Evolutionary conservation across 2,113 vertebrate genomes (phyloP).

Genomic region (Antechinus stuartii): DNA sequence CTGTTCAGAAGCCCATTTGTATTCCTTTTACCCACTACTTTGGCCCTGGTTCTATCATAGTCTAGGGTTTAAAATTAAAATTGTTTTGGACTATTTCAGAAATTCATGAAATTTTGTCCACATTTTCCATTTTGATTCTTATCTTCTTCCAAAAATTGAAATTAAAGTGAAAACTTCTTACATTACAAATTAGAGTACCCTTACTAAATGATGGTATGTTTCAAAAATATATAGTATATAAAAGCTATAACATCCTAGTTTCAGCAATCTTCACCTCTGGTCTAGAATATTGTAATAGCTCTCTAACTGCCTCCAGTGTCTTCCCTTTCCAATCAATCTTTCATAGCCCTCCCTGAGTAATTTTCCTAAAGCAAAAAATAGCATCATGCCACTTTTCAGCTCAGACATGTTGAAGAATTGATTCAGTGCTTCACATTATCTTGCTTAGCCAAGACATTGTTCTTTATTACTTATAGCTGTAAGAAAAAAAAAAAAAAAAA

Average conservation of each 20-base stretch:
- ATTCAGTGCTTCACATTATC: not conserved
- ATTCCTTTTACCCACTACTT: not conserved
- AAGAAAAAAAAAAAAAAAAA: not conserved
- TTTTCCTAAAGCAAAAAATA: not conserved
- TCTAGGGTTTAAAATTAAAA: not conserved
- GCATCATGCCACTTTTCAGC: not conserved
- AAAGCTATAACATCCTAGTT: not conserved
- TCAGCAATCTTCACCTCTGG: not conserved
- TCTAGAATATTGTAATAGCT: not conserved
- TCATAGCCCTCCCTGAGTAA: not conserved
- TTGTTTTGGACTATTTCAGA: not conserved
- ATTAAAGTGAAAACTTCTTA: not conserved
- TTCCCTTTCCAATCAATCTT: not conserved
- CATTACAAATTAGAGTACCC: not conserved
- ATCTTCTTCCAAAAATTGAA: not conserved
- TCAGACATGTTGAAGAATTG: not conserved
- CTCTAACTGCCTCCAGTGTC: not conserved
- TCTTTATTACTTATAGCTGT: not conserved
- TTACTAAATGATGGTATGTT: not conserved
- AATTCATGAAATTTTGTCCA: not conserved
- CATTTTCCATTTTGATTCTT: not conserved
- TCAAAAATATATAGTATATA: not conserved
- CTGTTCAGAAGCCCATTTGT: not conserved
- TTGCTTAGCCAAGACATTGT: not conserved
- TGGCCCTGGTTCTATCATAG: not conserved